Evolutionary conservation across 2,113 vertebrate genomes (phyloP).

Genomic region (Ciconia stormi): DNA sequence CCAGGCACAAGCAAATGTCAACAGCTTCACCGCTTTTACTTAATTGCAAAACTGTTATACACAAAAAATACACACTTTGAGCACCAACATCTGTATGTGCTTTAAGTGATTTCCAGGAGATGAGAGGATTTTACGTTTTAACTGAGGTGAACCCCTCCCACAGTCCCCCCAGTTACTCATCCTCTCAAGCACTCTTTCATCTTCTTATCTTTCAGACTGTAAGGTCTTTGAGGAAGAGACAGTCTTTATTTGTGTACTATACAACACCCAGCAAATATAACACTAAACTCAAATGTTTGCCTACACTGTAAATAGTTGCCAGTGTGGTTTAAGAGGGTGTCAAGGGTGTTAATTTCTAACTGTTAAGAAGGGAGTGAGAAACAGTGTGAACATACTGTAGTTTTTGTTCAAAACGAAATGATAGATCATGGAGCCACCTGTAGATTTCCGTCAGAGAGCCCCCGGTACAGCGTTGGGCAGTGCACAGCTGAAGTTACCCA

Average conservation of each 20-base stretch:
- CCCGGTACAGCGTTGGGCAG: rapidly evolving
- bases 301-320: neutral
- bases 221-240: slow-evolving; percentile 46
- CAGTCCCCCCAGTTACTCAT: neutral
- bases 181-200: slow-evolving; percentile 45
- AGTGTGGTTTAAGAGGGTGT: neutral
- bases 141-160: neutral
- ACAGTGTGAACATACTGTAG: neutral
- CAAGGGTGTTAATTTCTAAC: neutral
- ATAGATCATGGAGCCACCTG: neutral
- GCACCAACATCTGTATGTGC: neutral
- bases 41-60: neutral
- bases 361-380: neutral
- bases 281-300: slow-evolving; percentile 10
- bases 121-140: neutral
- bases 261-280: slow-evolving; percentile 5
- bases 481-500: neutral
- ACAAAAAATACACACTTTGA: neutral
- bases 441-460: neutral
- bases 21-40: neutral
- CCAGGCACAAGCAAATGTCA: neutral
- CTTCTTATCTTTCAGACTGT: slow-evolving; percentile 54
- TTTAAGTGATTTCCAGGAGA: neutral
- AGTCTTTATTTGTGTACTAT: slow-evolving; percentile 46
- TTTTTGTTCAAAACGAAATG: neutral